Evolutionary conservation across 2,797 vertebrate genomes (phyloP), one percentile per base, ranked within the genome.

Genomic region (Paramormyrops hopkinsi): DNA sequence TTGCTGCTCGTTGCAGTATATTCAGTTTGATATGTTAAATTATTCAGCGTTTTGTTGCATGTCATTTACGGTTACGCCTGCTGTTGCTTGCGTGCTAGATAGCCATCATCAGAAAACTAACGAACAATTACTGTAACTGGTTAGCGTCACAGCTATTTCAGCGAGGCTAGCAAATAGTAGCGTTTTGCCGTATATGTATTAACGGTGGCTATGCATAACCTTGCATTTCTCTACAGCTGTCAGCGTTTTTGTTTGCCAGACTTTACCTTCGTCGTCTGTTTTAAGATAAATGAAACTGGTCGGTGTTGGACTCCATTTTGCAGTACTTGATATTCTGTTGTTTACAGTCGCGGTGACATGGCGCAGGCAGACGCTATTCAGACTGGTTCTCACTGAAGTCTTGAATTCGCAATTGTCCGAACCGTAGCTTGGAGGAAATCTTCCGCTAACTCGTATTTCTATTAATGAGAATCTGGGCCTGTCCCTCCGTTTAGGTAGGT

Each of bases 401-500:
- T 56, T 91, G 92, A 91, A 86, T 92, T 93, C 92, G 82, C 94
- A 93, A 94, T 94, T 94, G 94, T 94, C 94, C 94, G 92, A 93
- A 94, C 92, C 91, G 91, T 79, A 79, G 85, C 90, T 92, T 91
- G 92, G 92, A 91, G 92, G 89, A 48, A 25, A 84, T 48, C 44
- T 51, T 50, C 5, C 11, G 83, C 83, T 85, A 51, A 51, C 44
- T 29, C 19, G 48, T 51, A 51, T 85, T 85, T 50, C n/a, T 29
- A 46, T 85, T 85, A 50, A 85, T 50, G 48, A 85, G 11, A 51
- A 85, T 86, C 56, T 82, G 92, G 93, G 96, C 95, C 95, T 95
- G 94, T 94, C 93, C 59, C 94, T 95, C 96, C 95, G 95, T 94
- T 94, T 92, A 94, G 97, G 91, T 59, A 87, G 94, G 92, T 94